Base-by-base conservation (phyloP, 1,140 invertebrate species). In the Drosophila pruinosa region DNA sequence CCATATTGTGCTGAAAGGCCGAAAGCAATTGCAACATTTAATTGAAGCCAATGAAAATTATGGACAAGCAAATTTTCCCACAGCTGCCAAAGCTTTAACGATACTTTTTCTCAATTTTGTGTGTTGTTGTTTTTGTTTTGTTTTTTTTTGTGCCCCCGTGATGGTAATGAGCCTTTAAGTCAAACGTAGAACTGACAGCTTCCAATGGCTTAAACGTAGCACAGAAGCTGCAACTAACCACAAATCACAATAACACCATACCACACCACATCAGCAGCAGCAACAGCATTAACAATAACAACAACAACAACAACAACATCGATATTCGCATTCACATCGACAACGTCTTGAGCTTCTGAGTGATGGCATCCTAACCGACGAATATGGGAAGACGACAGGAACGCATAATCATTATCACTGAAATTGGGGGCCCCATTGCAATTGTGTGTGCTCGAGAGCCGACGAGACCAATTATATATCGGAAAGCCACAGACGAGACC, bases 151-250 rank as follows among this genome's bases (percentile, higher is more conserved):
- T 53, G 28, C 28, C 36, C 41, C 52, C 15, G 43, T 47, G 72
- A 45, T 64, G 47, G 68, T 83, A 83, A 83, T 83, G 80, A 83
- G 80, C 80, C 80, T 83, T 85, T 79, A 83, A 83, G 80, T 85
- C 80, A 83, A 83, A 83, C 75, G 80, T 76, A 83, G 75, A 85
- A 68, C 80, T 83, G 80, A 82, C 79, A 83, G 79, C 80, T 83
- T 8, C 48, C 69, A 83, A 78, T 75, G 79, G 76, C 80, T 76
- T 83, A 75, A 85, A 83, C 80, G 80, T 83, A 83, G 80, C 80
- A 83, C 80, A 83, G 80, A 78, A 83, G 80, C 80, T 83, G 80
- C 80, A 79, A 75, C 80, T 83, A 85, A 83, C 80, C 80, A 85
- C 80, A 83, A 83, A 83, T 85, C 80, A 83, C 68, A 78, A 75